phyloP scores from a whole-genome alignment of 37 sponge, comb jelly and placozoan genomes.

The Agelas oroides region DNA sequence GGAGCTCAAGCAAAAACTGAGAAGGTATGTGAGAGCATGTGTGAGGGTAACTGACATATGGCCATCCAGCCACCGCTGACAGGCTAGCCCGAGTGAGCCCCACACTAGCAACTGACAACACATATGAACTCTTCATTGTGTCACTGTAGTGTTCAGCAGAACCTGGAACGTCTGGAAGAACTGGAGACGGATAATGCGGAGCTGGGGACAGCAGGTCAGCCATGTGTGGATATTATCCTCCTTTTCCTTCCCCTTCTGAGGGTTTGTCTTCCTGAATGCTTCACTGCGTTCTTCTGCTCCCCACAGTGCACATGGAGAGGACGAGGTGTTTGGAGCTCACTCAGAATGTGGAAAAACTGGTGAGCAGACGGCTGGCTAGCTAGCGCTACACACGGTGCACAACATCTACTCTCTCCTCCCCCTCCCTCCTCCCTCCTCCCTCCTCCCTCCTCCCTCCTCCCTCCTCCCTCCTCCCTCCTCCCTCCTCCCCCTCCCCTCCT shows the following conservation, averaged over 20 bases:
- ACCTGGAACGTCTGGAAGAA: constrained; percentile 11
- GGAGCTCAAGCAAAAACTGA: constrained; percentile 7
- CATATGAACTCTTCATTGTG: too few species aligned
- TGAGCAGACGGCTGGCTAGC: background rate
- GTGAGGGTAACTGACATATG: too few species aligned
- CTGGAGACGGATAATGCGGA: constrained; percentile 37
- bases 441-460: too few species aligned
- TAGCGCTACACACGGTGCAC: background rate
- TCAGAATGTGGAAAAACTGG: constrained; percentile 6
- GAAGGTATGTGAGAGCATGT: constrained; percentile 49
- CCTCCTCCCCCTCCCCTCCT: too few species aligned
- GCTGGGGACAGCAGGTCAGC: constrained; percentile 16
- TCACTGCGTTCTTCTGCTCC: too few species aligned
- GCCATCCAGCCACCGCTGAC: too few species aligned
- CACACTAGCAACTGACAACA: too few species aligned
- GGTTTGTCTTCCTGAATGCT: background rate
- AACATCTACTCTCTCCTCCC: too few species aligned
- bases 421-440: too few species aligned
- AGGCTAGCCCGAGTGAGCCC: too few species aligned
- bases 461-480: too few species aligned
- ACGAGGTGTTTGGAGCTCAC: background rate
- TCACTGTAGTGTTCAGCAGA: constrained; percentile 13
- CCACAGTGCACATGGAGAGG: background rate
- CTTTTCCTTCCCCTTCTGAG: background rate
- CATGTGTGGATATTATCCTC: background rate